Percentiles rank a stretch among this genome's conserved stretches.
Evolutionary conservation across 2,888 invertebrate genomes (phyloP).

Genomic region (Callinectes sapidus): DNA sequence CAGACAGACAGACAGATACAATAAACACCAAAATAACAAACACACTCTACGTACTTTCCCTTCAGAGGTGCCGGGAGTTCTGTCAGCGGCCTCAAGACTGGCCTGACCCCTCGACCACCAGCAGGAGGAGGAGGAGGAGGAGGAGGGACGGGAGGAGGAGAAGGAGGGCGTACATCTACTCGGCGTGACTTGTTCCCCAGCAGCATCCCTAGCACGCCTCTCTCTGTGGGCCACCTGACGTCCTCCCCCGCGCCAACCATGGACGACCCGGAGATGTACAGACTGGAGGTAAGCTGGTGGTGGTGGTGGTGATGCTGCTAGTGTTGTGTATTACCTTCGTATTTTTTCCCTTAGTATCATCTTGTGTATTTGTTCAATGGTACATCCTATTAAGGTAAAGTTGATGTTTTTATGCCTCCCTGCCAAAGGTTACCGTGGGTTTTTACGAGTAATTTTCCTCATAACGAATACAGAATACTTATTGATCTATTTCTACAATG

Average conservation of each 20-base stretch:
- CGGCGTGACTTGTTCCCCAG: slow-evolving; percentile 59
- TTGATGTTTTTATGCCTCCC: too few relatives aligned
- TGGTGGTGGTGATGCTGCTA: neutral
- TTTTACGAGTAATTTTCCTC: too few relatives aligned
- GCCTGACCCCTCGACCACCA: slow-evolving; percentile 23
- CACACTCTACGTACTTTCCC: neutral
- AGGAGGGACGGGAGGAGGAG: neutral
- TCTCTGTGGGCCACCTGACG: slow-evolving; percentile 53
- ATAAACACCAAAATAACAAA: neutral
- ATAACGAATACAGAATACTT: too few relatives aligned
- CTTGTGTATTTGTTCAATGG: too few relatives aligned
- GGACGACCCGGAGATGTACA: slow-evolving; percentile 69
- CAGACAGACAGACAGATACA: too few relatives aligned
- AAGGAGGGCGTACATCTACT: slow-evolving; percentile 22
- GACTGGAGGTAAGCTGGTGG: slow-evolving; percentile 58
- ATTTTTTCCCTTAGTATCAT: neutral
- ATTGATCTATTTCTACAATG: too few relatives aligned
- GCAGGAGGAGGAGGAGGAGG: slow-evolving; percentile 10
- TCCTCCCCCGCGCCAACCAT: slow-evolving; percentile 43
- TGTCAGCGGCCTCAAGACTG: slow-evolving; percentile 56
- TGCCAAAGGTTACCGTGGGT: too few relatives aligned
- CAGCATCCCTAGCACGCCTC: slow-evolving; percentile 46
- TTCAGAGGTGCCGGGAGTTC: slow-evolving; percentile 48
- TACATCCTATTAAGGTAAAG: too few relatives aligned
- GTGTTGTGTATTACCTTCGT: neutral